phyloP scores from a whole-genome alignment of 2,113 vertebrate species.

The Gadus chalcogrammus region DNA sequence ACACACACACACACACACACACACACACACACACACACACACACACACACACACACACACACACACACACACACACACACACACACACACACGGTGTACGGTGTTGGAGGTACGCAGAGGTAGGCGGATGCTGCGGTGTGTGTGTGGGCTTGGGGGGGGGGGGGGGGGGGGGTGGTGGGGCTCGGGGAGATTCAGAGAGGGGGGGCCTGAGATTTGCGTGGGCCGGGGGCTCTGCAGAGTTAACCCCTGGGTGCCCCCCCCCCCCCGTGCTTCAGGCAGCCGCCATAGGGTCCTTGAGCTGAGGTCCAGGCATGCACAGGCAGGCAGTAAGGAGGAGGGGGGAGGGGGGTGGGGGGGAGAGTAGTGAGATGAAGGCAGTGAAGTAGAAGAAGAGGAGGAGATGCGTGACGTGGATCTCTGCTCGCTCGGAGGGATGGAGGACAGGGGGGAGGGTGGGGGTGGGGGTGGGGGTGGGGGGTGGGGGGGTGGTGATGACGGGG shows the following conservation, averaged over 20 bases:
- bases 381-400: neutral
- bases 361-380: neutral
- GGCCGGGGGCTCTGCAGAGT: constrained; percentile 32
- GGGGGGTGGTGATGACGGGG: constrained; percentile 32
- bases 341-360: neutral
- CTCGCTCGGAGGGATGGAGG: constrained; percentile 16
- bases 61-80: too few relatives aligned
- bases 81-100: too few relatives aligned
- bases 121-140: too few relatives aligned
- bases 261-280: constrained; percentile 26
- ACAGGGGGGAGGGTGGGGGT: constrained; percentile 22
- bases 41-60: too few relatives aligned
- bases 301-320: constrained; percentile 23
- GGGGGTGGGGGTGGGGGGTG: neutral
- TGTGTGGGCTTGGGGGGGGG: too few relatives aligned
- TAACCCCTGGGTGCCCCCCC: constrained; percentile 17
- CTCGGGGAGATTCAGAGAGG: too few relatives aligned
- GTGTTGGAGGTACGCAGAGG: too few relatives aligned
- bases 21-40: too few relatives aligned
- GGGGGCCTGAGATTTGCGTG: constrained; percentile 24
- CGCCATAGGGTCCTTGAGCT: constrained; percentile 31
- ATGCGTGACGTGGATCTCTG: neutral
- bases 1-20: too few relatives aligned
- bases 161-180: too few relatives aligned
- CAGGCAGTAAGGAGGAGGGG: neutral